Conservation (phyloP, 2,797 vertebrate genomes). For the Darevskia mixta region DNA sequence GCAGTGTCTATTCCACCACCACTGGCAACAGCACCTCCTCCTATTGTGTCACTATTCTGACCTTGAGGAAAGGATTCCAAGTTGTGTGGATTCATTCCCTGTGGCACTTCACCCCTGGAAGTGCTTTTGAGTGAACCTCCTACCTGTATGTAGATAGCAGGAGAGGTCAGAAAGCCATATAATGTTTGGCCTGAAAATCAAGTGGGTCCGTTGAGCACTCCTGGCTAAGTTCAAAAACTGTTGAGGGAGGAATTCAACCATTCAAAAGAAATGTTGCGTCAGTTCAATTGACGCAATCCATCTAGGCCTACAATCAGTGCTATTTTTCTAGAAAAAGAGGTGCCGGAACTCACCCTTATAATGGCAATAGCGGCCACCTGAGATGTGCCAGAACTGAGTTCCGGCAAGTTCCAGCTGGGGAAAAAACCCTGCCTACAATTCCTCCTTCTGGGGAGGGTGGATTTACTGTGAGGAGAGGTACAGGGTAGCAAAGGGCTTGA, state of each 20-base stretch:
- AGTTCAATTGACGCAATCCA: neutral
- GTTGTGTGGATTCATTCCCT: neutral
- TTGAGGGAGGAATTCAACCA: neutral
- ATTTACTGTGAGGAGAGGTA: neutral
- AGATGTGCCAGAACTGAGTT: no score
- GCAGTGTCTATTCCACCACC: neutral
- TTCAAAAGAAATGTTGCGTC: neutral
- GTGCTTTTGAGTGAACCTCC: neutral
- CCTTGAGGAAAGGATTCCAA: neutral
- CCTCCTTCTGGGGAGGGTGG: neutral
- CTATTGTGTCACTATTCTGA: no score
- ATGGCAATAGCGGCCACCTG: no score
- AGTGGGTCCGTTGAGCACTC: neutral
- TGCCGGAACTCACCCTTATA: no score
- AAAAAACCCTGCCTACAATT: neutral
- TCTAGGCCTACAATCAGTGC: no score
- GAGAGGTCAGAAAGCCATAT: neutral
- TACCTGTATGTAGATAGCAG: neutral
- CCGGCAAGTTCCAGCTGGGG: no score
- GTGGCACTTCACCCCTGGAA: neutral
- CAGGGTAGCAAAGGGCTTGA: neutral
- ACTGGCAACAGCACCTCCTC: neutral
- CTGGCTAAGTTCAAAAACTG: neutral
- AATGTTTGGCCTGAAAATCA: no score
- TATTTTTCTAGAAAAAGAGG: no score